phyloP scores from a whole-genome alignment of 37 sponge, comb jelly and placozoan genomes.

The Petrosia ficiformis region DNA sequence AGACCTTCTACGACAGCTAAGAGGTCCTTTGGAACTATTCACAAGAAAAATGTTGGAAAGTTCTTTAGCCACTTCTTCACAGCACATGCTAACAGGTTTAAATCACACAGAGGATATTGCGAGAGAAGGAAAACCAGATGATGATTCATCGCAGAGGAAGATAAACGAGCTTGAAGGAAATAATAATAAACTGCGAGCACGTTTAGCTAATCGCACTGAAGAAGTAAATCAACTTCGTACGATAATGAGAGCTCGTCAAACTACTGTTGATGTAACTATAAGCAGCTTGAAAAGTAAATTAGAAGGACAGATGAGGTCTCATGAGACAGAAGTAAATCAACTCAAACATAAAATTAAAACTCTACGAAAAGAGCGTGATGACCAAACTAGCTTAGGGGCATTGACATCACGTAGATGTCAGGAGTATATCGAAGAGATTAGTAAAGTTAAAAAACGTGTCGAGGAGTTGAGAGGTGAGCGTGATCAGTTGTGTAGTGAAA shows the following conservation, averaged over 20 bases:
- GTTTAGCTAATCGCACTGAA: constrained; percentile 50
- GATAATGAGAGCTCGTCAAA: constrained; percentile 67
- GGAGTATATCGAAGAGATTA: constrained; percentile 57
- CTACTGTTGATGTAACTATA: constrained; percentile 63
- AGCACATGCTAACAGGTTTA: not conserved
- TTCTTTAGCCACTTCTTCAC: constrained; percentile 34
- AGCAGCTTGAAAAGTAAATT: constrained; percentile 70
- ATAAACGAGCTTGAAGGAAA: constrained; percentile 40
- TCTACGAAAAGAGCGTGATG: constrained; percentile 52
- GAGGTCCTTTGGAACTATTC: constrained; percentile 62
- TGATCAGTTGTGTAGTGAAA: constrained; percentile 33
- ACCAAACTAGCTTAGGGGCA: constrained; percentile 38
- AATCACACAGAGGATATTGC: not conserved
- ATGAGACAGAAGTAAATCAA: constrained; percentile 49
- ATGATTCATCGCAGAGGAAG: too few relatives aligned
- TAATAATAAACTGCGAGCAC: constrained; percentile 39
- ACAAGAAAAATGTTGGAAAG: constrained; percentile 54
- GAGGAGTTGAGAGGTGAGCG: constrained; percentile 28
- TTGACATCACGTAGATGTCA: constrained; percentile 59
- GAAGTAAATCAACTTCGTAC: constrained; percentile 61
- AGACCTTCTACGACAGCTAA: constrained; percentile 44
- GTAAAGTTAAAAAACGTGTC: constrained; percentile 20
- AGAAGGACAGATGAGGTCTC: constrained; percentile 53
- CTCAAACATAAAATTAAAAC: constrained; percentile 56
- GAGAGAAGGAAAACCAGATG: not conserved